Conservation (phyloP, 2,113 vertebrate genomes). For the Onychostoma macrolepis region DNA sequence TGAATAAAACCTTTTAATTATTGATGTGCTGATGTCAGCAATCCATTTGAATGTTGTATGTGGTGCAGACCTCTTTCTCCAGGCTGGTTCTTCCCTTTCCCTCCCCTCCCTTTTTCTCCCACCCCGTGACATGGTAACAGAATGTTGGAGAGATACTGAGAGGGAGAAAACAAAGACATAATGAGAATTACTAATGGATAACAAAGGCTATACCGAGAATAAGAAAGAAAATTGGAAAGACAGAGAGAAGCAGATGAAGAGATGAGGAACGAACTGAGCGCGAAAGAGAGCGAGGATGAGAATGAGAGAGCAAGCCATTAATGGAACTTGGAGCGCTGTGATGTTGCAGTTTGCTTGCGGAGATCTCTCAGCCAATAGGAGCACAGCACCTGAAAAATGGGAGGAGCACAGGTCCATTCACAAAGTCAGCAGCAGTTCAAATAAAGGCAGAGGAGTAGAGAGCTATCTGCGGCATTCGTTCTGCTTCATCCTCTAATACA, state of each 20-base stretch:
- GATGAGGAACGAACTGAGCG: background rate
- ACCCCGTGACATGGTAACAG: background rate
- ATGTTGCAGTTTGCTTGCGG: conserved; percentile 65
- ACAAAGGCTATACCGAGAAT: background rate
- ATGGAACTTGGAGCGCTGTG: conserved; percentile 64
- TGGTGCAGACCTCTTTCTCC: conserved; percentile 78
- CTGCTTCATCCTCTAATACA: conserved; percentile 11
- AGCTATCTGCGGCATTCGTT: conserved; percentile 51
- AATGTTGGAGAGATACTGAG: background rate
- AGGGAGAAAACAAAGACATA: conserved; percentile 6
- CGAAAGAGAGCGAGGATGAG: conserved; percentile 22
- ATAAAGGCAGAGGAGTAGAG: conserved; percentile 46
- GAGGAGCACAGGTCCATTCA: conserved; percentile 60
- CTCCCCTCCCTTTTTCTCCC: conserved; percentile 27
- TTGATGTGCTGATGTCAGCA: conserved; percentile 82
- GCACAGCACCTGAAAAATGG: conserved; percentile 52
- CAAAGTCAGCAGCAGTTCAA: conserved; percentile 55
- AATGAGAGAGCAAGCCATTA: conserved; percentile 51
- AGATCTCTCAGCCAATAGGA: conserved; percentile 65
- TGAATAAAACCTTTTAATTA: conserved; percentile 84
- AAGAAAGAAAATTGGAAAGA: conserved; percentile 16
- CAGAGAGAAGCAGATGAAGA: background rate
- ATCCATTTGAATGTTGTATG: conserved; percentile 79
- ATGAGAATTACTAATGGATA: background rate
- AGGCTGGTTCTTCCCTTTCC: conserved; percentile 65